Percentiles rank a stretch among this genome's conserved stretches.
These are phyloP conservation scores for Myrmecophaga tridactyla DNA, from an alignment of 2,113 vertebrate genomes.

Conservation along the genomic window DNA sequence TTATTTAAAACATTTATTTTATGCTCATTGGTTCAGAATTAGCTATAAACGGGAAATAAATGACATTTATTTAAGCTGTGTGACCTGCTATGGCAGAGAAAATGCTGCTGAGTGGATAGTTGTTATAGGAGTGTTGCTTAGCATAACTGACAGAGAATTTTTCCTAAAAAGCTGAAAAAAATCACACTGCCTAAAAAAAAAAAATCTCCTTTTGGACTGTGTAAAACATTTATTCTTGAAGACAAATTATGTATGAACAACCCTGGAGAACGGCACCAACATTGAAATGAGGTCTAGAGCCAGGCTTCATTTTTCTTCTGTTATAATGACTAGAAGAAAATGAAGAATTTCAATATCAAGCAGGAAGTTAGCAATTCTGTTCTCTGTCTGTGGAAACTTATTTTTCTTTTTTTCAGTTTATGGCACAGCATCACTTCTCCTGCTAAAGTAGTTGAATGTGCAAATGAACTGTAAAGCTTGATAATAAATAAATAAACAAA, in stretches of 20 bases:
- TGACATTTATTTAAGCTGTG: slow-evolving; percentile 51
- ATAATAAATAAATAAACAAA: neutral
- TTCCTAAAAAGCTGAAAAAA: slow-evolving; percentile 40
- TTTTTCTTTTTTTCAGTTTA: neutral
- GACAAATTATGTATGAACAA: neutral
- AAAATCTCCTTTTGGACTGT: neutral
- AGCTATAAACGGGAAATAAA: slow-evolving; percentile 45
- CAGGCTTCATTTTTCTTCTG: neutral
- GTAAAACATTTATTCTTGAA: neutral
- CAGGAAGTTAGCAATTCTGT: neutral
- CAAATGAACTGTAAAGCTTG: neutral
- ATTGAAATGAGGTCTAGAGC: neutral
- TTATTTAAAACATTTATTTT: slow-evolving; percentile 77
- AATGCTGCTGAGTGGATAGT: slow-evolving; percentile 8
- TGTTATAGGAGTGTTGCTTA: neutral
- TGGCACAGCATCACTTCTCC: neutral
- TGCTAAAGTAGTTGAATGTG: neutral
- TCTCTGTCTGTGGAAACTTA: neutral
- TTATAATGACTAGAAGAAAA: neutral
- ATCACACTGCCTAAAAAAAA: neutral
- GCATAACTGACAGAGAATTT: slow-evolving; percentile 17
- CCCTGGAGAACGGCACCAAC: neutral
- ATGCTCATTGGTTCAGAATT: slow-evolving; percentile 66
- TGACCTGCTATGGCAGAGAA: neutral
- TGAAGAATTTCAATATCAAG: neutral